These are phyloP conservation scores for Delphinapterus leucas DNA, from an alignment of 2,113 vertebrate species.

Conservation along the genomic window DNA sequence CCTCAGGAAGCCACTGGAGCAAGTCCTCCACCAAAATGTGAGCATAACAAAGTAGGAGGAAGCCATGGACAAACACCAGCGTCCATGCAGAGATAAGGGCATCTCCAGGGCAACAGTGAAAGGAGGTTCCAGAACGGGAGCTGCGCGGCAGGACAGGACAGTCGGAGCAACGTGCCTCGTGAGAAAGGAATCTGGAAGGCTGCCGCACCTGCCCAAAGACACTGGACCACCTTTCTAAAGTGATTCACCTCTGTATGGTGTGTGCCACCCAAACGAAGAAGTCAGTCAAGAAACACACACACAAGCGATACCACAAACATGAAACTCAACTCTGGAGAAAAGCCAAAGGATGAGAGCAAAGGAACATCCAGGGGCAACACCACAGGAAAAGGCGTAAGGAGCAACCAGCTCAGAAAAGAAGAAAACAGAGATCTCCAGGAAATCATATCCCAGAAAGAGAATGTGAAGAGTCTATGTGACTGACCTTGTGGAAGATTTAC, in stretches of 20 bases:
- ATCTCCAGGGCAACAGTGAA: accelerated
- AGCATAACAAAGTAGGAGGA: background rate
- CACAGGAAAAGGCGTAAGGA: background rate
- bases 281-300: background rate
- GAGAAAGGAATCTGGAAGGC: background rate
- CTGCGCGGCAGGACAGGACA: background rate
- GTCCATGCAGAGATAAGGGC: background rate
- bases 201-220: background rate
- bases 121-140: background rate
- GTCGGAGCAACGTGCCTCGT: accelerated
- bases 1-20: background rate
- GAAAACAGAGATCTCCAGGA: background rate
- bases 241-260: background rate
- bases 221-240: background rate
- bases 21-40: background rate
- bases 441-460: accelerated
- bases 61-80: background rate
- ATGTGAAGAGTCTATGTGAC: accelerated
- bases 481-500: no score
- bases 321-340: background rate
- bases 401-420: background rate
- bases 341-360: background rate
- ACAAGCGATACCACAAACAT: background rate
- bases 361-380: accelerated
- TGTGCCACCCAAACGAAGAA: background rate